phyloP scores from a whole-genome alignment of 2,113 vertebrate genomes.

The Nicator chloris region DNA sequence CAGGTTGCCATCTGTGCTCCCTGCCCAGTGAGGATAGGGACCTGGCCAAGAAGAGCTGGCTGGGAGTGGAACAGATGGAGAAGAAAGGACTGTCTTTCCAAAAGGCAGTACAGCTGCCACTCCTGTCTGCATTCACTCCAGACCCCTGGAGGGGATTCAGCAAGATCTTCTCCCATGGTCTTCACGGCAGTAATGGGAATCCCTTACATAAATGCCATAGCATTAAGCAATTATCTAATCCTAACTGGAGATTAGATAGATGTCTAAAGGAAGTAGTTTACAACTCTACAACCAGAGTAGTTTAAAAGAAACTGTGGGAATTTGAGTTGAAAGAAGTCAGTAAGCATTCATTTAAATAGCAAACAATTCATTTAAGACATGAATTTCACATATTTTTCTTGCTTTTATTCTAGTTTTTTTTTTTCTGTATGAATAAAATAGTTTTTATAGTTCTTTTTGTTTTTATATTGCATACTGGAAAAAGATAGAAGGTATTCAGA shows the following conservation, averaged over 20 bases:
- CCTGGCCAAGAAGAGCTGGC: neutral
- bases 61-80: conserved; percentile 20
- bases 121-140: neutral
- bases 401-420: neutral
- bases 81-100: neutral
- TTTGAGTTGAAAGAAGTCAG: neutral
- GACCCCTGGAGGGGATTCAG: neutral
- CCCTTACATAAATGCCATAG: neutral
- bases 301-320: neutral
- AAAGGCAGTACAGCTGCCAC: conserved; percentile 8
- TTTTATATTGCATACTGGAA: neutral
- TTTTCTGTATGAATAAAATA: neutral
- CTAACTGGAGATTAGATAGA: neutral
- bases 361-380: neutral
- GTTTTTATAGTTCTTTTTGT: neutral
- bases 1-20: conserved; percentile 20
- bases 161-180: neutral
- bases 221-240: neutral
- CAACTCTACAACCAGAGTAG: neutral
- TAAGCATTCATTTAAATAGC: neutral
- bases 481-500: neutral
- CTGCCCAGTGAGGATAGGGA: neutral
- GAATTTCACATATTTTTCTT: neutral
- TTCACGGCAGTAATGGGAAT: neutral
- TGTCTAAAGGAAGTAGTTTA: neutral